These are phyloP conservation scores for Aspidiotus destructor DNA, from an alignment of 2,888 invertebrate species.

Conservation along the genomic window DNA sequence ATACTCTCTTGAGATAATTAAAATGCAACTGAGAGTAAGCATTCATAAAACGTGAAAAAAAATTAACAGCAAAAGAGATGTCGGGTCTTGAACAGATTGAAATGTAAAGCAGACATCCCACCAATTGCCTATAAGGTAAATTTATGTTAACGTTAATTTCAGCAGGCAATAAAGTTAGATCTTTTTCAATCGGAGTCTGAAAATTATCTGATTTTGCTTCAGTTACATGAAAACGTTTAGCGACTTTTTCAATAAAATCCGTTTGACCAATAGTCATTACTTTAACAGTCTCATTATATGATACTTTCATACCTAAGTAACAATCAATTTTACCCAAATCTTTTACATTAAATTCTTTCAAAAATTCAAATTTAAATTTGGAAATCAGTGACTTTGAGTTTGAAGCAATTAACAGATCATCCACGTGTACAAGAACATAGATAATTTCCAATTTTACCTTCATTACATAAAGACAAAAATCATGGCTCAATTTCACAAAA, in stretches of 20 bases:
- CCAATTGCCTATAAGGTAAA: background rate
- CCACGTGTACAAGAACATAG: constrained; percentile 14
- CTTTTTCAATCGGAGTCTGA: constrained; percentile 20
- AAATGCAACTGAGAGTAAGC: background rate
- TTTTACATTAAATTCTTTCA: constrained; percentile 9
- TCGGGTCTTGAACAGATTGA: too few species aligned
- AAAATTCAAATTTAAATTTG: constrained; percentile 6
- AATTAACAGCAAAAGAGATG: too few species aligned
- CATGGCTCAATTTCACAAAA: constrained; percentile 13
- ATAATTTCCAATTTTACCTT: background rate
- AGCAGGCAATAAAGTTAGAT: background rate
- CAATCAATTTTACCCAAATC: background rate
- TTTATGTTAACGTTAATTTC: constrained; percentile 8
- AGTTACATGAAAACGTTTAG: constrained; percentile 8
- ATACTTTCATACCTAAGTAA: constrained; percentile 15
- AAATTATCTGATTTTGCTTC: background rate
- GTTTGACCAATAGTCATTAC: constrained; percentile 14
- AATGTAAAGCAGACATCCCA: too few species aligned
- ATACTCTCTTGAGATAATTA: background rate
- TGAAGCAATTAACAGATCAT: constrained; percentile 9
- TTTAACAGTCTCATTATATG: background rate
- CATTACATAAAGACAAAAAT: constrained; percentile 17
- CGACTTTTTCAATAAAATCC: constrained; percentile 16
- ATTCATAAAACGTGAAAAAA: background rate
- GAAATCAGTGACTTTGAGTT: background rate